phyloP scores from a whole-genome alignment of 2,113 vertebrate genomes.

The Calidris pygmaea region DNA sequence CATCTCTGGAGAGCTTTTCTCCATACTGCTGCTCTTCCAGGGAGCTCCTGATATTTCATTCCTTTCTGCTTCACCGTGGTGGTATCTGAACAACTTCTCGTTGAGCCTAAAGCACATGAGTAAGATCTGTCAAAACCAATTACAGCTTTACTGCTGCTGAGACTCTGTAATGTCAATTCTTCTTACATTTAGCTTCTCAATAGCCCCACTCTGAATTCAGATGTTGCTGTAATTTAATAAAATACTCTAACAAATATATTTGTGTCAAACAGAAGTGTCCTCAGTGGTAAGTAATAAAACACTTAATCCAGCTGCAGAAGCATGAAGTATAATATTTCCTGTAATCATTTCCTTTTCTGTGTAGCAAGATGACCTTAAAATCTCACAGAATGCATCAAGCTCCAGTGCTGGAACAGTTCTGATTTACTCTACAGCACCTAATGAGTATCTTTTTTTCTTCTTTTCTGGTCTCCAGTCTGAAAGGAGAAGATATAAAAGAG shows the following conservation, averaged over 20 bases:
- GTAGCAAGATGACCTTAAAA: conserved; percentile 30
- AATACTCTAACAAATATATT: conserved; percentile 62
- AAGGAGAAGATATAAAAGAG: background rate
- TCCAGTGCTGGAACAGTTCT: background rate
- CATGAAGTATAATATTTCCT: conserved; percentile 52
- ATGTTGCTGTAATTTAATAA: conserved; percentile 63
- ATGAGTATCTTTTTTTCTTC: background rate
- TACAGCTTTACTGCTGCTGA: conserved; percentile 47
- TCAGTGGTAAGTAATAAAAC: conserved; percentile 63
- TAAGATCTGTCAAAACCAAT: conserved; percentile 48
- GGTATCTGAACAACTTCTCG: background rate
- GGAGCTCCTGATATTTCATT: background rate
- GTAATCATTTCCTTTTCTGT: conserved; percentile 28
- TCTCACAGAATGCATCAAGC: background rate
- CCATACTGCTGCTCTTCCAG: background rate
- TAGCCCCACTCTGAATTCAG: conserved; percentile 60
- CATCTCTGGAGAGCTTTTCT: background rate
- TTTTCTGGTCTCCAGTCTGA: background rate
- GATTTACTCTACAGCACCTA: conserved; percentile 6
- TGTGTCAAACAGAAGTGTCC: conserved; percentile 58
- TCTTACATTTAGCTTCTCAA: conserved; percentile 50
- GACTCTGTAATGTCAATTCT: conserved; percentile 33
- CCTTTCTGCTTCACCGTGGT: background rate
- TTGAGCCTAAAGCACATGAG: conserved; percentile 24
- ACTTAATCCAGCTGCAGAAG: conserved; percentile 57